A percentile compares a stretch with the other conserved stretches of the same genome.
These are phyloP conservation scores for Danio jaintianensis DNA, from an alignment of 2,797 vertebrate species.

Conservation along the genomic window DNA sequence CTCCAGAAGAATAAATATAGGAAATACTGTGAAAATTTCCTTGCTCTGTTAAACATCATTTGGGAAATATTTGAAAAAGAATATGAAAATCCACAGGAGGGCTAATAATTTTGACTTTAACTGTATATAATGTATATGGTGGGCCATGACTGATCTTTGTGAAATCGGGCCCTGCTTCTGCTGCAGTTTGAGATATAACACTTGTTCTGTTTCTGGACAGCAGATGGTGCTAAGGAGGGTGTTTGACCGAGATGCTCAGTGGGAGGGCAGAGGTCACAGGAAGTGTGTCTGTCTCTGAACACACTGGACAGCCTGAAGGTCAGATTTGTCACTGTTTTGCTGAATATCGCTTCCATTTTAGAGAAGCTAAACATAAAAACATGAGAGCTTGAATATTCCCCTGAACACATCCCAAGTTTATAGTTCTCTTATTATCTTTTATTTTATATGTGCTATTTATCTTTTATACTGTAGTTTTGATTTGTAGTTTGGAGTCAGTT, in stretches of 20 bases:
- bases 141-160: background rate
- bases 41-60: too few species aligned
- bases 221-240: slow-evolving; percentile 48
- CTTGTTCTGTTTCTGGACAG: slow-evolving; percentile 33
- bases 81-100: too few species aligned
- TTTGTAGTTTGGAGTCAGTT: too few species aligned
- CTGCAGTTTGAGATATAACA: slow-evolving; percentile 25
- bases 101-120: too few species aligned
- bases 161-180: slow-evolving; percentile 16
- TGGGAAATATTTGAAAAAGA: too few species aligned
- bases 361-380: background rate
- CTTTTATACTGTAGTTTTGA: too few species aligned
- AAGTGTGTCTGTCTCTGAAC: slow-evolving; percentile 40
- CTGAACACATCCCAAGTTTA: background rate
- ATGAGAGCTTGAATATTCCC: background rate
- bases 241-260: slow-evolving; percentile 8
- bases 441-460: too few species aligned
- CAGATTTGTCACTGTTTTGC: background rate
- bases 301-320: slow-evolving; percentile 16
- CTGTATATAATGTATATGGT: background rate
- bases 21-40: too few species aligned
- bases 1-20: too few species aligned
- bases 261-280: slow-evolving; percentile 49
- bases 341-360: background rate
- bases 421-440: too few species aligned